phyloP scores from a whole-genome alignment of 2,797 vertebrate species.

The Neostethus bicornis region DNA sequence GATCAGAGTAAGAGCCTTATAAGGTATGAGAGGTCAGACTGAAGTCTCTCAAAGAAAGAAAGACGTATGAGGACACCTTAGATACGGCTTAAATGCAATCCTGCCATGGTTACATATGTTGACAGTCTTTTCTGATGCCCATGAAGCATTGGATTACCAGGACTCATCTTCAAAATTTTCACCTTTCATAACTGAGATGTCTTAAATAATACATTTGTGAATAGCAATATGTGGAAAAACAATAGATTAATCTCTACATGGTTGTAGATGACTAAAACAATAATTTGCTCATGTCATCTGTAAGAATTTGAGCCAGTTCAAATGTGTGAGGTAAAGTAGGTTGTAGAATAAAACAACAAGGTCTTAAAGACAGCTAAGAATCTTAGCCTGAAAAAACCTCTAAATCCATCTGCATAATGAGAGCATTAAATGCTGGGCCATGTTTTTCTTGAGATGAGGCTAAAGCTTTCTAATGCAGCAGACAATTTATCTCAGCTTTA shows the following conservation, averaged over 20 bases:
- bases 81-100: slow-evolving; percentile 35
- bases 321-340: slow-evolving; percentile 84
- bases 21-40: slow-evolving; percentile 83
- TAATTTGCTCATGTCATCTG: slow-evolving; percentile 63
- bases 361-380: slow-evolving; percentile 84
- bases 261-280: not conserved
- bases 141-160: not conserved
- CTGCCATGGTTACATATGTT: slow-evolving; percentile 7
- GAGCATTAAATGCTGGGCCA: slow-evolving; percentile 45
- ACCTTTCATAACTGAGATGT: not conserved
- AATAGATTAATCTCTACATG: not conserved
- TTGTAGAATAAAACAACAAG: slow-evolving; percentile 82
- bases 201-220: not conserved
- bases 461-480: not conserved
- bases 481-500: not conserved
- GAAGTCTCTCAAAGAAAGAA: slow-evolving; percentile 76
- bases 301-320: slow-evolving; percentile 77
- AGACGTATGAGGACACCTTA: slow-evolving; percentile 59
- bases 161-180: not conserved
- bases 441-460: not conserved
- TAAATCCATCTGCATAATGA: slow-evolving; percentile 83
- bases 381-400: slow-evolving; percentile 88
- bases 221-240: not conserved
- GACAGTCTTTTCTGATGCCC: slow-evolving; percentile 27
- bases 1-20: slow-evolving; percentile 85